Base-by-base conservation (phyloP, 1,140 invertebrate genomes). In the Ectropis grisescens region DNA sequence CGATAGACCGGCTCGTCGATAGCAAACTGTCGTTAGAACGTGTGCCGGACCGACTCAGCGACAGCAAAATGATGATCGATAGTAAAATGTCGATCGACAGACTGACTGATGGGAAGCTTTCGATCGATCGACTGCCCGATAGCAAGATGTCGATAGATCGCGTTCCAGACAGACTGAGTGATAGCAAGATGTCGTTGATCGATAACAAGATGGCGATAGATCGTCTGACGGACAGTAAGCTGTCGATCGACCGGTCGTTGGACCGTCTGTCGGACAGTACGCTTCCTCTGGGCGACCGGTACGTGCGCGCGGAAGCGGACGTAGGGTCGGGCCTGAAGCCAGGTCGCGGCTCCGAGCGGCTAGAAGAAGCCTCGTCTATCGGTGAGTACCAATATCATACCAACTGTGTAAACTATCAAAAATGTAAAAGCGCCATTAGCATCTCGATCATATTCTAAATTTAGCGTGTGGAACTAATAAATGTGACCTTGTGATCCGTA, bases 221-320 rank as follows among this genome's bases (percentile, higher is more conserved):
- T 5, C 14, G 50, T 36, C 16, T 19, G 16, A 19, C 16, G 16
- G 35, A 16, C 10, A 41, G 42, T 19, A 58, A 58, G 28, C 24
- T 39, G 16, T 23, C 29, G 28, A 28, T 45, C 3, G 47, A 53
- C 5, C 19, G 54, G 38, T n/a, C n/a, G n/a, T n/a, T n/a, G n/a
- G n/a, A n/a, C n/a, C n/a, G n/a, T n/a, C n/a, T n/a, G n/a, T 58
- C 22, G 64, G 26, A 42, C 62, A 13, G 33, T 37, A 26, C 4
- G 24, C 6, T n/a, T 4, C 6, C 24, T 2, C 4, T n/a, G 10
- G 25, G 44, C 29, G 65, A 72, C 32, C 47, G 62, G 8, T 76
- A 56, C 41, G 57, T 78, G 1, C 37, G 53, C 6, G 75, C 75
- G 1, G 75, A 80, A 33, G 75, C 75, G 2, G 75, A 76, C 24